phyloP scores from a whole-genome alignment of 2,888 invertebrate genomes.

The Anodontia alba region DNA sequence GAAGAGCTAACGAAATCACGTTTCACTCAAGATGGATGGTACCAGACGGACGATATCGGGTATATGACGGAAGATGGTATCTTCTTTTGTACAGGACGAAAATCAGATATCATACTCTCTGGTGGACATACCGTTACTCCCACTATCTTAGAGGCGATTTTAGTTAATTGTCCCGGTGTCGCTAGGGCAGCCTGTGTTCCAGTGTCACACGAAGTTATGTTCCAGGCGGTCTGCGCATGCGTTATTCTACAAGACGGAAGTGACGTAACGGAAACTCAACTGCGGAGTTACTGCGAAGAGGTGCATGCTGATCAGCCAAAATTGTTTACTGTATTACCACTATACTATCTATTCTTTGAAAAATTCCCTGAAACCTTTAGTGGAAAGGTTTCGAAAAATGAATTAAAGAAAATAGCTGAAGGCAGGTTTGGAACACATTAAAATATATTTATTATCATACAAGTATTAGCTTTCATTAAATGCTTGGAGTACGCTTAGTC shows the following conservation, averaged over 20 bases:
- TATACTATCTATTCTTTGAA: slow-evolving; percentile 24
- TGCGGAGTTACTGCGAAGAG: slow-evolving; percentile 3
- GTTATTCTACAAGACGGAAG: slow-evolving; percentile 20
- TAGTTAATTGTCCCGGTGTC: neutral
- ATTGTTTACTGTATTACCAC: slow-evolving; percentile 30
- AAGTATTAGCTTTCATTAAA: no score
- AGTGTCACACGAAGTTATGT: slow-evolving; percentile 19
- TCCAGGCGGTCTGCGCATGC: slow-evolving; percentile 43
- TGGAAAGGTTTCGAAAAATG: slow-evolving; percentile 23
- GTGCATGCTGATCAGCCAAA: slow-evolving; percentile 23
- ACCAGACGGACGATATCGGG: slow-evolving; percentile 27
- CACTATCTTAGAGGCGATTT: neutral
- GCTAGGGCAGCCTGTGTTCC: slow-evolving; percentile 19
- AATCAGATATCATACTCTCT: neutral
- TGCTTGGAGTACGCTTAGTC: no score
- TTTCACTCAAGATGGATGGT: slow-evolving; percentile 26
- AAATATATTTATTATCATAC: no score
- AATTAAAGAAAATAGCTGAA: slow-evolving; percentile 21
- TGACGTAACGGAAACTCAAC: slow-evolving; percentile 14
- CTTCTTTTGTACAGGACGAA: slow-evolving; percentile 1
- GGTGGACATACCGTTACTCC: neutral
- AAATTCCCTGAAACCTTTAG: slow-evolving; percentile 23
- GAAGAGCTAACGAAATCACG: slow-evolving; percentile 3
- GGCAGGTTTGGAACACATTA: neutral
- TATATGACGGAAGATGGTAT: neutral